These are phyloP conservation scores for Orchestia grillus DNA, from an alignment of 1,140 invertebrate species.

Conservation along the genomic window DNA sequence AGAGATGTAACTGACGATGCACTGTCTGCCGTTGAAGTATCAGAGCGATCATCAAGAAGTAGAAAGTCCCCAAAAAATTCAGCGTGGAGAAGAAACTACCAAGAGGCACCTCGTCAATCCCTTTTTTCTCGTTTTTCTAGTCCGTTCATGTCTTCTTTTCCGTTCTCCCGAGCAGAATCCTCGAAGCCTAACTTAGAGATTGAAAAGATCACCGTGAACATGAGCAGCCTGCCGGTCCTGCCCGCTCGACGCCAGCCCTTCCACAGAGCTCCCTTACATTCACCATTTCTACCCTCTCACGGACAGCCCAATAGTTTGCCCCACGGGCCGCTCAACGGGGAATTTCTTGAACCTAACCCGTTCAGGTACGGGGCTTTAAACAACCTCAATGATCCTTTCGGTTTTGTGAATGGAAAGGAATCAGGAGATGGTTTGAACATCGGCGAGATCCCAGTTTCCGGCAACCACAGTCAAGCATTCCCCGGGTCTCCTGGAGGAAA, in stretches of 20 bases:
- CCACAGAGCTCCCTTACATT: not conserved
- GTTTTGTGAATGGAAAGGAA: not conserved
- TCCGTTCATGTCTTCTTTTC: not conserved
- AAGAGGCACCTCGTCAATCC: not conserved
- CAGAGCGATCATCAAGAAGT: not conserved
- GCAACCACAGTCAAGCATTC: not conserved
- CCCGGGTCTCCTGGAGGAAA: not conserved
- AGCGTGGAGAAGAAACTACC: not conserved
- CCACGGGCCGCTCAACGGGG: not conserved
- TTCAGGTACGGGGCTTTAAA: not conserved
- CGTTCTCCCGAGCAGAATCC: not conserved
- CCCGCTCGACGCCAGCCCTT: not conserved
- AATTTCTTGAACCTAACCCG: not conserved
- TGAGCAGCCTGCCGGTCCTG: not conserved
- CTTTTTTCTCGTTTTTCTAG: not conserved
- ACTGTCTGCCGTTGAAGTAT: not conserved
- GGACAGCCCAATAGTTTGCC: not conserved
- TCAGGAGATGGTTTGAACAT: not conserved
- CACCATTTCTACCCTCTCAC: not conserved
- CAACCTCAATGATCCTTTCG: not conserved
- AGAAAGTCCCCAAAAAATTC: not conserved
- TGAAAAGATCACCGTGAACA: conserved; percentile 15
- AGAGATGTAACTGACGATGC: not conserved
- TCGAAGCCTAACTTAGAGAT: not conserved
- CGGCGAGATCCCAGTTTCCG: not conserved